phyloP scores from a whole-genome alignment of 1,140 invertebrate genomes.

The Mactra quadrangularis region DNA sequence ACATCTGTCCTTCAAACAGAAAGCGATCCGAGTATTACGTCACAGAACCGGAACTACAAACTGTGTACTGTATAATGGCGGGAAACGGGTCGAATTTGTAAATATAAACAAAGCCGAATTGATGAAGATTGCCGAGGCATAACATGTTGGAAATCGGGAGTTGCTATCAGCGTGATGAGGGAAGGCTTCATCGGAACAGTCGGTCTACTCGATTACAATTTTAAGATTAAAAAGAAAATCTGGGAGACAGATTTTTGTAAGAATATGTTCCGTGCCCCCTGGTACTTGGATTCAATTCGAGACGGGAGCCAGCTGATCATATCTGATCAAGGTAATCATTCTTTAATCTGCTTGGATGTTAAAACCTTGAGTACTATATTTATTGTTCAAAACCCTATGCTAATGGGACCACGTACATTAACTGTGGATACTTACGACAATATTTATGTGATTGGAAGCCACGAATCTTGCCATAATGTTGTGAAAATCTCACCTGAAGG shows the following conservation, averaged over 20 bases:
- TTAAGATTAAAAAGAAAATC: constrained; percentile 47
- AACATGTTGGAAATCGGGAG: constrained; percentile 48
- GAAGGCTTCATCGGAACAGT: constrained; percentile 40
- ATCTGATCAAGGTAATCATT: constrained; percentile 52
- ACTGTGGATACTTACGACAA: constrained; percentile 27
- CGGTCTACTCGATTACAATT: constrained; percentile 38
- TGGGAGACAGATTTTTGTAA: constrained; percentile 37
- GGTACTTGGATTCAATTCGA: constrained; percentile 34
- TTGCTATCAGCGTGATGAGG: constrained; percentile 32
- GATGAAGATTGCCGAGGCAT: constrained; percentile 54
- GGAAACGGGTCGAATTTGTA: constrained; percentile 38
- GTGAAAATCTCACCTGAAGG: constrained; percentile 30
- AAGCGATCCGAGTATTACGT: constrained; percentile 36
- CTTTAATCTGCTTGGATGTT: constrained; percentile 24
- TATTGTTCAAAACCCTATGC: constrained; percentile 3
- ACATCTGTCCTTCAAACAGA: constrained; percentile 41
- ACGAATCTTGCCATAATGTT: constrained; percentile 49
- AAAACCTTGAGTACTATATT: constrained; percentile 32
- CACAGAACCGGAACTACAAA: constrained; percentile 53
- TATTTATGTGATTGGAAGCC: constrained; percentile 55
- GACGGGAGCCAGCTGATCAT: constrained; percentile 26
- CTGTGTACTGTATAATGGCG: constrained; percentile 16
- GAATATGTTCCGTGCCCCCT: constrained; percentile 26
- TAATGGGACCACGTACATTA: constrained; percentile 33
- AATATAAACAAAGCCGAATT: constrained; percentile 17